Conservation (phyloP, 2,888 invertebrate genomes). For the Phalera bucephala region DNA sequence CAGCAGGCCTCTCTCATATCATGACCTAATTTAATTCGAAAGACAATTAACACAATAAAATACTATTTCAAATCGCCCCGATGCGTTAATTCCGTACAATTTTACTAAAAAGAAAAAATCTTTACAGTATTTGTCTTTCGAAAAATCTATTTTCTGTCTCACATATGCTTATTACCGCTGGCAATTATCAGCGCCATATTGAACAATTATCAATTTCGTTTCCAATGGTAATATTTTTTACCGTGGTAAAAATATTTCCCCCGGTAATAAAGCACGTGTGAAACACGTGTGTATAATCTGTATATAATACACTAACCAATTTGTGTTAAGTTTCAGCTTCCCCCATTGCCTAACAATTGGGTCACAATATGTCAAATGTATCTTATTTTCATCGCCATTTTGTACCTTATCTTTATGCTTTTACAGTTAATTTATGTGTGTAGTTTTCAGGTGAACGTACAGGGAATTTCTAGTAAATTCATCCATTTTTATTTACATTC, state of each 20-base stretch:
- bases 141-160: not conserved
- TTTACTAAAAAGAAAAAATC: too few relatives aligned
- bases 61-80: too few relatives aligned
- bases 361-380: conserved; percentile 57
- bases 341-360: conserved; percentile 37
- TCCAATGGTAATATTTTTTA: not conserved
- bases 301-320: conserved; percentile 35
- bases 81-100: too few relatives aligned
- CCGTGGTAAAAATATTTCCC: conserved; percentile 4
- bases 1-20: conserved; percentile 1
- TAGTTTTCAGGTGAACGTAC: conserved; percentile 13
- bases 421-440: conserved; percentile 26
- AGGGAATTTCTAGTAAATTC: not conserved
- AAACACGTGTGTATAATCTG: conserved; percentile 10
- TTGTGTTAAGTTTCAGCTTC: conserved; percentile 40
- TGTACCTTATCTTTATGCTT: conserved; percentile 10
- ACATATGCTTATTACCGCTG: not conserved
- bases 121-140: not conserved
- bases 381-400: conserved; percentile 4
- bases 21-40: not conserved
- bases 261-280: not conserved
- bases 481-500: too few relatives aligned
- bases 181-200: too few relatives aligned
- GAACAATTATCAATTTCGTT: too few relatives aligned
- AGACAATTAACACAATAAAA: not conserved